Evolutionary conservation across 2,888 invertebrate genomes (phyloP), one percentile per base, ranked within the genome.

Genomic region (Empis livida): DNA sequence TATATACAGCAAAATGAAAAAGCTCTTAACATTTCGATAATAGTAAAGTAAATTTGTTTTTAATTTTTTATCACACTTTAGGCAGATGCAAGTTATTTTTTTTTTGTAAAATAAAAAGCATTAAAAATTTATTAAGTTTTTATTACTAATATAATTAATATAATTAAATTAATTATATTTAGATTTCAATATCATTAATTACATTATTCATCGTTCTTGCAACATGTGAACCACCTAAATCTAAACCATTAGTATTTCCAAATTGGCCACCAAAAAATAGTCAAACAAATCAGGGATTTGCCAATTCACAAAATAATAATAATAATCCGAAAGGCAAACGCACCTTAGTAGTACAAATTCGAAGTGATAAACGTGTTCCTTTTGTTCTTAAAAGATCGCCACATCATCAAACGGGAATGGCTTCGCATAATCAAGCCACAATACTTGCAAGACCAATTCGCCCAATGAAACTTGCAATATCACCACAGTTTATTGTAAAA

Each of bases 301-400:
- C 17, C 1, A n/a, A 16, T 16, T 15, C 13, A 20, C 27, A 38
- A 11, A 38, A 39, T n/a, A 4, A 27, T 4, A 38, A 39, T n/a
- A 4, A 27, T 4, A 48, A 55, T 13, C 43, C 49, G 5, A 53
- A 48, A 16, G 59, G 53, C 10, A 63, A 63, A 32, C 59, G 64
- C 38, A 65, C 66, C 0, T 43, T 68, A 16, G 64, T 68, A 3
- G 60, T 68, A 1, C 68, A 68, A 54, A 67, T 68, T 37, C 65
- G 69, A 17, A 67, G 67, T 46, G 66, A 67, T 52, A 61, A 64
- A 49, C 62, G 62, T 2, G 64, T 62, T 4, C 67, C 65, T 1
- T 51, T 68, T 43, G 59, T 67, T 0, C 45, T 68, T 1, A 68
- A 67, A 51, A 60, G 64, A 23, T 62, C 61, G 4, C 59, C 49